Base-by-base conservation (phyloP, 1,140 invertebrate genomes). In the Drosophila burlai region DNA sequence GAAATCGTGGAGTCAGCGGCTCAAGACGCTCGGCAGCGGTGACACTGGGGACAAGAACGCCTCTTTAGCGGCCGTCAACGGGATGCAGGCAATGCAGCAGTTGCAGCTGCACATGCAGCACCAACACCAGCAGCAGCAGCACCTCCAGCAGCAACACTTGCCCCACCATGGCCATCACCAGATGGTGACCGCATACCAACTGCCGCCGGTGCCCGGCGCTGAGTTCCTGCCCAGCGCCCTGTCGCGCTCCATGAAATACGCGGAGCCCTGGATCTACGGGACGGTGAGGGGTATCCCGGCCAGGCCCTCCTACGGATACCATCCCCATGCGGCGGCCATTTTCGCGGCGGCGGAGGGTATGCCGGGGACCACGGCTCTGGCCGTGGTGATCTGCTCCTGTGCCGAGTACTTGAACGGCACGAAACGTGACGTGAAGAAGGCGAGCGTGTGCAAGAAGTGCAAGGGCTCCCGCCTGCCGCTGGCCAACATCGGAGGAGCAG, bases 221-320 rank as follows among this genome's bases (percentile, higher is more conserved):
- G 92, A 93, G 38, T 92, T 86, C 65, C 50, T 86, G 76, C 94
- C 94, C 16, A 95, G 94, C 72, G 93, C 95, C 7, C 91, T 97
- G 66, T 96, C 96, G 45, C 96, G 96, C 91, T 96, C 96, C 86
- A 97, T 97, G 96, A 95, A 96, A 76, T 97, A 97, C 93, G 96
- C 96, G 2, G 96, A 97, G 76, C 96, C 96, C 36, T 97, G 96
- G 96, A 94, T 97, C 2, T 97, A 97, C 80, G 96, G 96, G 64
- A 96, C 96, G 4, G 95, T 96, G 2, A 93, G 96, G 72, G 92
- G 92, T 13, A 90, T 93, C 64, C 92, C 92, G 3, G 94, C 95
- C 4, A 94, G 95, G 52, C 94, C 94, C 60, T 85, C 92, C n/a
- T 91, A 76, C 26, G 83, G 76, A 13, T 91, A 83, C 10, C 79